Evolutionary conservation across 2,113 vertebrate species (phyloP).

Genomic region (Muntiacus muntjak): DNA sequence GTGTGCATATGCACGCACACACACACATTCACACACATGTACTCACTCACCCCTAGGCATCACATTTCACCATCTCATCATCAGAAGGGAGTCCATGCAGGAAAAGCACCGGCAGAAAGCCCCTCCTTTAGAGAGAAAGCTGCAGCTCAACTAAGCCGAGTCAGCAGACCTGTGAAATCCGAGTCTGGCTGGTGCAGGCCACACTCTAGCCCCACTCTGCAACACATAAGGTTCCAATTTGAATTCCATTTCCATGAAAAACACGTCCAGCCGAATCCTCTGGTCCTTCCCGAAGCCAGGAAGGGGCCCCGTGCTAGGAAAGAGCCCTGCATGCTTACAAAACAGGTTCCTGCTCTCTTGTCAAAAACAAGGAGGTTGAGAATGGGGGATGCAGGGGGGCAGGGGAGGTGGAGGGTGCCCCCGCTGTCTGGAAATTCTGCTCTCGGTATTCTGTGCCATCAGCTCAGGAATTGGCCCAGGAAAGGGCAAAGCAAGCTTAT

Average conservation of each 20-base stretch:
- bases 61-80: neutral
- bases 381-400: rapidly evolving
- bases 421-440: neutral
- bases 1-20: rapidly evolving
- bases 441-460: neutral
- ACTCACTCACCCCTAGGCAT: neutral
- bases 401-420: neutral
- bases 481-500: neutral
- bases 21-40: rapidly evolving
- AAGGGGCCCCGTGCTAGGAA: conserved; percentile 19
- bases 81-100: neutral
- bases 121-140: neutral
- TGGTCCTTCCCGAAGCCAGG: conserved; percentile 34
- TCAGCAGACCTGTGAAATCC: neutral
- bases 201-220: neutral
- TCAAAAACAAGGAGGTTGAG: neutral
- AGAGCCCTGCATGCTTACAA: neutral
- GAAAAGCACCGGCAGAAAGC: neutral
- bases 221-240: conserved; percentile 59
- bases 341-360: neutral
- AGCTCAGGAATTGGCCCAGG: neutral
- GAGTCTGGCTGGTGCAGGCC: neutral
- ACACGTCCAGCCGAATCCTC: neutral
- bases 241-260: conserved; percentile 45
- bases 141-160: neutral